phyloP scores from a whole-genome alignment of 2,113 vertebrate genomes.

The Pteropus alecto region DNA sequence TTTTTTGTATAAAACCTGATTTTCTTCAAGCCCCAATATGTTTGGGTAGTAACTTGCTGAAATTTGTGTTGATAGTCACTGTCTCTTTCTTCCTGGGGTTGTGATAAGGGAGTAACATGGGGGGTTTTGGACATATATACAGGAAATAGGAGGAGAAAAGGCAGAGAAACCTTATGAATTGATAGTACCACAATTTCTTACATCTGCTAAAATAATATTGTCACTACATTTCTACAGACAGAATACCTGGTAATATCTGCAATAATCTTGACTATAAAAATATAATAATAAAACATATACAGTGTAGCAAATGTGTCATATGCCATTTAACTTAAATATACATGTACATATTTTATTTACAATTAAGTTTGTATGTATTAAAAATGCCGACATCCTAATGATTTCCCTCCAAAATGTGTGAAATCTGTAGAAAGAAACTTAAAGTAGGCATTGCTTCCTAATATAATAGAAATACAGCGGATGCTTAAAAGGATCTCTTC shows the following conservation, averaged over 20 bases:
- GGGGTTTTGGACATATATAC: not conserved
- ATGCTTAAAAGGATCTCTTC: not conserved
- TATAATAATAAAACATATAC: not conserved
- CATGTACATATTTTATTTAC: not conserved
- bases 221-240: not conserved
- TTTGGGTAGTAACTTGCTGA: not conserved
- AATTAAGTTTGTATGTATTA: not conserved
- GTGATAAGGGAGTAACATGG: not conserved
- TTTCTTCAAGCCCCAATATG: not conserved
- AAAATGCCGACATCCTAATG: not conserved
- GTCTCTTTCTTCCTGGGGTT: not conserved
- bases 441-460: not conserved
- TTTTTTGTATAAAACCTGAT: not conserved
- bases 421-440: not conserved
- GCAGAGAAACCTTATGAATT: not conserved
- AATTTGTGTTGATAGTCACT: not conserved
- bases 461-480: not conserved
- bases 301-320: not conserved
- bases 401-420: not conserved
- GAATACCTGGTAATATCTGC: not conserved
- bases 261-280: not conserved
- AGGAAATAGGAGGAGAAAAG: constrained; percentile 27
- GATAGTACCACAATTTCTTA: constrained; percentile 13
- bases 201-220: not conserved
- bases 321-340: not conserved